These are phyloP conservation scores for Amaurobius ferox DNA, from an alignment of 2,888 invertebrate species.

Conservation along the genomic window DNA sequence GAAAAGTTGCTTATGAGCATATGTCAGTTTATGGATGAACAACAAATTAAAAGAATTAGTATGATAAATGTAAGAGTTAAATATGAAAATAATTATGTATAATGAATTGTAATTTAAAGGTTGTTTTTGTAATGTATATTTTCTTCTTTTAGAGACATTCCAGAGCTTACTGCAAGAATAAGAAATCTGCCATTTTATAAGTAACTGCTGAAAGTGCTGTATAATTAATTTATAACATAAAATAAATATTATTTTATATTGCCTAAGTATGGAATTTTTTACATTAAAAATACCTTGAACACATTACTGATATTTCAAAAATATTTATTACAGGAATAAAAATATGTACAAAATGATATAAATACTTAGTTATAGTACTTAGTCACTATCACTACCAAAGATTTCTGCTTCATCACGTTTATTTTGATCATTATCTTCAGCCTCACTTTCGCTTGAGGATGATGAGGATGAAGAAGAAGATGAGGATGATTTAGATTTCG, in stretches of 20 bases:
- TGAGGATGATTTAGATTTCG: constrained; percentile 48
- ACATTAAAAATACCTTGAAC: background rate
- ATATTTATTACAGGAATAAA: constrained; percentile 46
- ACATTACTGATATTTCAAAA: background rate
- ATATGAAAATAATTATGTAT: too few species aligned
- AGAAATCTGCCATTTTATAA: background rate
- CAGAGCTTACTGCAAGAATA: background rate
- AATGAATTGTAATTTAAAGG: too few species aligned
- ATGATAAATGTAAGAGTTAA: too few species aligned
- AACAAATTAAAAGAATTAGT: too few species aligned
- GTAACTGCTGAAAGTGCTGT: too few species aligned
- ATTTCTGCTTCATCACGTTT: constrained; percentile 74
- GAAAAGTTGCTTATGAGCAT: too few species aligned
- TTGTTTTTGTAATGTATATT: background rate
- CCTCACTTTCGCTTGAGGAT: constrained; percentile 24
- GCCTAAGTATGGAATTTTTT: background rate
- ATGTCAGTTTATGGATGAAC: too few species aligned
- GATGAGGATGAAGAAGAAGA: constrained; percentile 60
- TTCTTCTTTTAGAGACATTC: background rate
- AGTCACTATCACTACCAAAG: constrained; percentile 75
- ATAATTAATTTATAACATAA: too few species aligned
- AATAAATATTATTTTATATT: background rate
- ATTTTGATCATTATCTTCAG: constrained; percentile 73
- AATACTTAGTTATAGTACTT: background rate
- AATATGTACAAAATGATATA: constrained; percentile 28